phyloP scores from a whole-genome alignment of 2,888 invertebrate species.

The Ophion obscuratus region DNA sequence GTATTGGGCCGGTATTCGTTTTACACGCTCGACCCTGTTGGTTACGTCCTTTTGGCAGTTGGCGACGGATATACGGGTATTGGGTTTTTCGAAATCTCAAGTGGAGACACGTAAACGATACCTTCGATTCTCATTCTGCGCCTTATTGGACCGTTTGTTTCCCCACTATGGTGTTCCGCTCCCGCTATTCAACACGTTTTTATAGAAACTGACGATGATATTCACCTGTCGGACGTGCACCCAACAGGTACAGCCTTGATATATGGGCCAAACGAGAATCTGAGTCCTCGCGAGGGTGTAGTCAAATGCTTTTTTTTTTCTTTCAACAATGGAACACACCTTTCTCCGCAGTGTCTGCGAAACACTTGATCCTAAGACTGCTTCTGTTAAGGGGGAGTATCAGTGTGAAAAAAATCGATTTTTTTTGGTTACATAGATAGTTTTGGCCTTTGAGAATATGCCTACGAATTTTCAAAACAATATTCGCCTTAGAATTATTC shows the following conservation, averaged over 20 bases:
- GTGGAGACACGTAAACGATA: conserved; percentile 46
- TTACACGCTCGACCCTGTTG: not conserved
- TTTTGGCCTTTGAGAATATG: no score
- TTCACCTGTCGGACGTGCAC: conserved; percentile 47
- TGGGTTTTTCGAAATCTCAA: conserved; percentile 20
- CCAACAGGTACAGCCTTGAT: conserved; percentile 23
- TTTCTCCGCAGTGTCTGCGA: conserved; percentile 16
- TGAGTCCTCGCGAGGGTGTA: conserved; percentile 1
- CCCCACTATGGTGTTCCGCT: not conserved
- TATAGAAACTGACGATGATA: conserved; percentile 16
- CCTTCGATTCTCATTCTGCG: conserved; percentile 43
- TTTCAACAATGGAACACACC: conserved; percentile 30
- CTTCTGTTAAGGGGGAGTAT: no score
- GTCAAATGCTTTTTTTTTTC: conserved; percentile 16
- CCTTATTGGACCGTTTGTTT: conserved; percentile 49
- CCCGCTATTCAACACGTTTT: conserved; percentile 10
- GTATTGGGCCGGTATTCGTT: not conserved
- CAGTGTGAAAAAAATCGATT: no score
- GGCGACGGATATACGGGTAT: not conserved
- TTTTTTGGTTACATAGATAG: no score
- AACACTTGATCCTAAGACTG: conserved; percentile 29
- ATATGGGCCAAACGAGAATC: not conserved
- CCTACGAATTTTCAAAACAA: no score
- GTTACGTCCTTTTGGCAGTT: conserved; percentile 8
- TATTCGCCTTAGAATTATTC: no score